Percentiles rank a stretch among this genome's conserved stretches.
Conservation (phyloP, 1,140 invertebrate species). For the Scylla paramamosain region DNA sequence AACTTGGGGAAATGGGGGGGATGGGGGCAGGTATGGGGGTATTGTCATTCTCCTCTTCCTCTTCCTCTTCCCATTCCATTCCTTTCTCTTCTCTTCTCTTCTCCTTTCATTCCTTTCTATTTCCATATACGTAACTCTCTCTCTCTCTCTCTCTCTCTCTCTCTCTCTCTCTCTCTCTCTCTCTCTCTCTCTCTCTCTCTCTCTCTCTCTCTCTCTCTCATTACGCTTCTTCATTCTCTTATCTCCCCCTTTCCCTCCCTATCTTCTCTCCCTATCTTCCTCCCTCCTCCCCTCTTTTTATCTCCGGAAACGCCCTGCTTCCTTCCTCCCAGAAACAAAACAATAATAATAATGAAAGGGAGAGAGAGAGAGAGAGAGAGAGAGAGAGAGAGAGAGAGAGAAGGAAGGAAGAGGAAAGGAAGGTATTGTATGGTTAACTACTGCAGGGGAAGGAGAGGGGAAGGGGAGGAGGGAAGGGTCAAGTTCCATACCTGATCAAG, state of each 20-base stretch:
- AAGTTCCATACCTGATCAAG: not conserved
- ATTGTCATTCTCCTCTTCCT: not conserved
- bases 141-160: not conserved
- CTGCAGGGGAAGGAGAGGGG: not conserved
- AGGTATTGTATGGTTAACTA: not conserved
- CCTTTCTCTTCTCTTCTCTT: not conserved
- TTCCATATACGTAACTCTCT: not conserved
- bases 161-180: not conserved
- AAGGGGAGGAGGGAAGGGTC: not conserved
- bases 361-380: slow-evolving; percentile 29
- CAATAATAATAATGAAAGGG: slow-evolving; percentile 15
- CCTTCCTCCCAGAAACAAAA: not conserved
- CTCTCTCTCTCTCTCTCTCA: not conserved
- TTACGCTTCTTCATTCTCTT: no score
- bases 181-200: not conserved
- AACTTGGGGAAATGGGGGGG: no score
- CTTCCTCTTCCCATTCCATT: not conserved
- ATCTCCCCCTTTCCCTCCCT: not conserved
- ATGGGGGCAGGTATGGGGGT: no score
- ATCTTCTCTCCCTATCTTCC: not conserved
- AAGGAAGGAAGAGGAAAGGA: not conserved
- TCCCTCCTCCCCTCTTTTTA: not conserved
- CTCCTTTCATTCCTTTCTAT: not conserved
- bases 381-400: not conserved
- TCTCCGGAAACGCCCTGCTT: not conserved